Percentiles rank a stretch among this genome's conserved stretches.
Conservation (phyloP, 2,113 vertebrate species). For the Halichoeres trimaculatus region DNA sequence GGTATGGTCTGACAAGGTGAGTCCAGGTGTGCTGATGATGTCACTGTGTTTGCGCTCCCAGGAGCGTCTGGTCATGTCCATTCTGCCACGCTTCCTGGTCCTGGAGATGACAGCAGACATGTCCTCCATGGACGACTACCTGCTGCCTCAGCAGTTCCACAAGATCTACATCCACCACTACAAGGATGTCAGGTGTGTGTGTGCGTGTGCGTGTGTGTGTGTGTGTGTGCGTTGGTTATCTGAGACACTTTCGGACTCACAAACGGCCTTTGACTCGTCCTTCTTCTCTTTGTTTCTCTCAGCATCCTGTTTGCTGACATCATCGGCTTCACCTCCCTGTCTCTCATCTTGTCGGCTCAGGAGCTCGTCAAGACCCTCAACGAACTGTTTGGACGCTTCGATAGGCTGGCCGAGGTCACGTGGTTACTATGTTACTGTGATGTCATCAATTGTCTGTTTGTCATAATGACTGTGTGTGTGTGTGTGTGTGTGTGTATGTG, state of each 20-base stretch:
- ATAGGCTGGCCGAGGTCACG: slow-evolving; percentile 90
- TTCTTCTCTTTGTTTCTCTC: no score
- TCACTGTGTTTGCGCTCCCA: slow-evolving; percentile 33
- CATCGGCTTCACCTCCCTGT: slow-evolving; percentile 93
- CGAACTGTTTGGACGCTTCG: slow-evolving; percentile 93
- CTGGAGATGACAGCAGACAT: slow-evolving; percentile 78
- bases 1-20: no score
- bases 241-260: no score
- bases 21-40: slow-evolving; percentile 3
- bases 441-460: background rate
- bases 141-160: slow-evolving; percentile 73
- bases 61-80: slow-evolving; percentile 77
- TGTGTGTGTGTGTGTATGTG: background rate
- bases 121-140: slow-evolving; percentile 56
- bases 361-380: slow-evolving; percentile 92
- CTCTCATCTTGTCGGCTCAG: slow-evolving; percentile 90
- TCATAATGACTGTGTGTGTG: background rate
- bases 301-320: slow-evolving; percentile 82
- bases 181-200: slow-evolving; percentile 72
- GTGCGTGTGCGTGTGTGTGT: no score
- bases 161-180: slow-evolving; percentile 80
- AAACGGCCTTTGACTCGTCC: no score
- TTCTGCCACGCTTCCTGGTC: slow-evolving; percentile 74
- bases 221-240: no score
- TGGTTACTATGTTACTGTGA: background rate